A percentile compares a stretch with the other conserved stretches of the same genome.
Conservation (phyloP, 2,888 invertebrate species). For the Tuberolachnus salignus region DNA sequence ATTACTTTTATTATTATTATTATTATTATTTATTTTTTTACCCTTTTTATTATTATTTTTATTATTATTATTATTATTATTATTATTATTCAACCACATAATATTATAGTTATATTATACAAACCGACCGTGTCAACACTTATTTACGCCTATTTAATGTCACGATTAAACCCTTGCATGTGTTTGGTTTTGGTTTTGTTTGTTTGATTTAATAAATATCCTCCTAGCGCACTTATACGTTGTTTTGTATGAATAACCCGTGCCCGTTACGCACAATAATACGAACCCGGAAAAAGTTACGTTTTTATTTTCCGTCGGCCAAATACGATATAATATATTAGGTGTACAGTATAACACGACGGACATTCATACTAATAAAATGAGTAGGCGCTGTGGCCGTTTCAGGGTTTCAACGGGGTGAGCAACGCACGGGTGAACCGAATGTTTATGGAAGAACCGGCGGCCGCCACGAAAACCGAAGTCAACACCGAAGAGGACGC, state of each 20-base stretch:
- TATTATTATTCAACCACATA: not conserved
- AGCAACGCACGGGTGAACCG: constrained; percentile 73
- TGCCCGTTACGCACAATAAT: not conserved
- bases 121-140: not conserved
- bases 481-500: constrained; percentile 57
- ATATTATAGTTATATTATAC: not conserved
- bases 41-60: not conserved
- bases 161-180: constrained; percentile 19
- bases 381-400: constrained; percentile 81
- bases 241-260: constrained; percentile 19
- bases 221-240: not conserved
- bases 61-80: not conserved
- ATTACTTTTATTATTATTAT: not conserved
- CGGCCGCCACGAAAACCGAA: constrained; percentile 56
- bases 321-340: not conserved
- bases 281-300: constrained; percentile 37
- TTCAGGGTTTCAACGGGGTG: constrained; percentile 70
- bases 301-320: constrained; percentile 30
- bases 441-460: constrained; percentile 63
- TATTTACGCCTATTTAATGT: not conserved
- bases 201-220: constrained; percentile 6
- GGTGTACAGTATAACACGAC: too few species aligned
- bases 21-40: not conserved
- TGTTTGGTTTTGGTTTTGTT: constrained; percentile 23
- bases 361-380: constrained; percentile 63